Evolutionary conservation across 2,888 invertebrate genomes (phyloP).

Genomic region (Ellobium chinense): DNA sequence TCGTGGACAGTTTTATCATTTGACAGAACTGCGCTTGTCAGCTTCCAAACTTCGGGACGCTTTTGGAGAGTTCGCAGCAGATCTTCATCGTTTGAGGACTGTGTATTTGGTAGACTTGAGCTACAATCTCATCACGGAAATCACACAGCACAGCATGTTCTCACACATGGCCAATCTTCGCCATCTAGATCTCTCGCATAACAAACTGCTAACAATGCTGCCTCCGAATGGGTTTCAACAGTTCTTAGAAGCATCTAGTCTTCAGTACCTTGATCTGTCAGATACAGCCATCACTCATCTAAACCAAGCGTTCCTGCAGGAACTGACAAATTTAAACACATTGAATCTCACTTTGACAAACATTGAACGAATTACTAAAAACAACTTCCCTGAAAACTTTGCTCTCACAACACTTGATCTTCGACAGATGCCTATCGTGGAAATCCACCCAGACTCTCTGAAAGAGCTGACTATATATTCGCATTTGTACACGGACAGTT

Average conservation of each 20-base stretch:
- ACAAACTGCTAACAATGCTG: neutral
- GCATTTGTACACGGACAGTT: slow-evolving; percentile 13
- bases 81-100: neutral
- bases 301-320: neutral
- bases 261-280: neutral
- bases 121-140: neutral
- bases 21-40: neutral
- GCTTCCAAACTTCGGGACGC: neutral
- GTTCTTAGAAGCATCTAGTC: too few species aligned
- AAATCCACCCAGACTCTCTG: neutral
- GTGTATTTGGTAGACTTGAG: neutral
- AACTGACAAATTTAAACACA: neutral
- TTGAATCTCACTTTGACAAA: neutral
- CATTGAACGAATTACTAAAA: neutral
- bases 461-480: neutral
- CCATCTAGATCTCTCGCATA: neutral
- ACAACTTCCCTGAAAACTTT: neutral
- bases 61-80: neutral
- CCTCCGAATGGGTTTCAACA: neutral
- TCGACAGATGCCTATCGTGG: neutral
- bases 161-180: neutral
- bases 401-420: neutral
- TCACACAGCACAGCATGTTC: neutral
- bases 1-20: neutral
- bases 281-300: neutral